phyloP scores from a whole-genome alignment of 2,888 invertebrate genomes.

The Calameuta pallipes region DNA sequence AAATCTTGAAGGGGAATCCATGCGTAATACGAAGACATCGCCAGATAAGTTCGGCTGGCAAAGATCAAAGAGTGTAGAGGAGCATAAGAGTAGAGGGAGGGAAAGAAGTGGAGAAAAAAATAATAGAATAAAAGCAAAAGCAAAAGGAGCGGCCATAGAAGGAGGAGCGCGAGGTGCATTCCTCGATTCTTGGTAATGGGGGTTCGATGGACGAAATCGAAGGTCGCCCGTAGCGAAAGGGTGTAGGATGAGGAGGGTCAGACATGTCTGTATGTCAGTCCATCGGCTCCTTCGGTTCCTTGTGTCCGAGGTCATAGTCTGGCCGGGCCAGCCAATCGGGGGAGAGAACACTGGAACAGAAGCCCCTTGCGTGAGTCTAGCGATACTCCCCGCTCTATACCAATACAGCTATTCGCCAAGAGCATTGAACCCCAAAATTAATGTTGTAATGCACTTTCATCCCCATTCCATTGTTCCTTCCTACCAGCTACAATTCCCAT shows the following conservation, averaged over 20 bases:
- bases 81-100: neutral
- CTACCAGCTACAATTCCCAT: constrained; percentile 19
- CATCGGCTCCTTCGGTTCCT: neutral
- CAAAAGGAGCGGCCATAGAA: neutral
- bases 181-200: neutral
- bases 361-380: constrained; percentile 43
- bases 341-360: constrained; percentile 8
- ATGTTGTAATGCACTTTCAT: constrained; percentile 43
- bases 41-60: neutral
- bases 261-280: neutral
- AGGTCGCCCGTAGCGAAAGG: neutral
- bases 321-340: neutral
- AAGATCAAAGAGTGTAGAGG: neutral
- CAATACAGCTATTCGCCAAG: constrained; percentile 31
- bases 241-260: neutral
- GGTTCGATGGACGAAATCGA: neutral
- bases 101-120: neutral
- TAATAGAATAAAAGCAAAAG: neutral
- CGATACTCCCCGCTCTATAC: constrained; percentile 27
- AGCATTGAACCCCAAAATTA: constrained; percentile 53
- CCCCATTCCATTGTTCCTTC: constrained; percentile 12
- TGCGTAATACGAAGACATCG: neutral
- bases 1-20: neutral
- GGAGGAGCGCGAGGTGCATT: neutral
- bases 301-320: neutral